Evolutionary conservation across 2,797 vertebrate genomes (phyloP).

Genomic region (Falco rusticolus): DNA sequence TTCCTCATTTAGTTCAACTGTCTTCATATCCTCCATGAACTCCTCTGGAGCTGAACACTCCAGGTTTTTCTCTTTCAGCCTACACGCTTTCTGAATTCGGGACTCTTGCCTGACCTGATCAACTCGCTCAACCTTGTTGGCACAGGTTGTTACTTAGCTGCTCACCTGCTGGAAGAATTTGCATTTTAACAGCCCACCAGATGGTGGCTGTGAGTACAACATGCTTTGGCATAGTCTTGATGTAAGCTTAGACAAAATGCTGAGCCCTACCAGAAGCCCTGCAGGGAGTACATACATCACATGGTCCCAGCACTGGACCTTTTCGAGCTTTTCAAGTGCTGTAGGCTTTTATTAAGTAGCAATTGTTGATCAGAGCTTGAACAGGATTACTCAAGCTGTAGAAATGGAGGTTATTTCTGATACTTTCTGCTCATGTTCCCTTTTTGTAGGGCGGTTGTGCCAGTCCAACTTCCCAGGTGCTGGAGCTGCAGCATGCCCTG

Average conservation of each 20-base stretch:
- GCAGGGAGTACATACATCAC: background rate
- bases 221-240: background rate
- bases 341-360: background rate
- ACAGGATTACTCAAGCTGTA: background rate
- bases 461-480: conserved; percentile 79
- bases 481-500: conserved; percentile 73
- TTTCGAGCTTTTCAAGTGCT: background rate
- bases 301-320: background rate
- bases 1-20: background rate
- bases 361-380: background rate
- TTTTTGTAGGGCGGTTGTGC: conserved; percentile 86
- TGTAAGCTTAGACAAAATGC: background rate
- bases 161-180: background rate
- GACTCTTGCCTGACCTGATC: background rate
- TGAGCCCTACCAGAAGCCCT: background rate
- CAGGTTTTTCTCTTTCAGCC: background rate
- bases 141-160: background rate
- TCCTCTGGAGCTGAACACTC: background rate
- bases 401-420: background rate
- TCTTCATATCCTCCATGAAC: background rate
- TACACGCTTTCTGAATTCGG: background rate
- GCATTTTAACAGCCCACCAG: background rate
- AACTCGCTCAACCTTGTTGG: background rate
- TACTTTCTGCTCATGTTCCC: conserved; percentile 14
- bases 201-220: background rate